Evolutionary conservation across 1,140 invertebrate species (phyloP).

Genomic region (Anthonomus grandis): DNA sequence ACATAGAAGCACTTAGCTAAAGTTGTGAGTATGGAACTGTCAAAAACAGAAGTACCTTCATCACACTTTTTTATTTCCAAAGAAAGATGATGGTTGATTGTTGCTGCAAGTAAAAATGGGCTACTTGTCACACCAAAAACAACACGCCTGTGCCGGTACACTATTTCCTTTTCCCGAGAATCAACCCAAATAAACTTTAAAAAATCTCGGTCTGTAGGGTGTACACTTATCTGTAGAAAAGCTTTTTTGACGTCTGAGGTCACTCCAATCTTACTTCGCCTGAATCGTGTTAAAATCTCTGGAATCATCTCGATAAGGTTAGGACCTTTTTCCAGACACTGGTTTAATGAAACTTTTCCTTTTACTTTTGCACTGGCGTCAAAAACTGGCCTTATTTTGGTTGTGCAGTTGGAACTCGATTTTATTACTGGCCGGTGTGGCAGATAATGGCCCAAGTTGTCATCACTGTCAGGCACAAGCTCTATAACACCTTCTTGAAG

Average conservation of each 20-base stretch:
- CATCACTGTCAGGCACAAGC: conserved; percentile 14
- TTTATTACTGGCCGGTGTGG: conserved; percentile 30
- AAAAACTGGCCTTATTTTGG: conserved; percentile 1
- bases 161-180: conserved; percentile 18
- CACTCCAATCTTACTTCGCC: conserved; percentile 40
- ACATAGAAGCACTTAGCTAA: too few relatives aligned
- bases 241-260: conserved; percentile 43
- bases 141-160: conserved; percentile 28
- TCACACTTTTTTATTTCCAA: too few relatives aligned
- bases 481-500: conserved; percentile 28
- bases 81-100: too few relatives aligned
- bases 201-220: conserved; percentile 29
- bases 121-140: conserved; percentile 38
- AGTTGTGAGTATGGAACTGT: too few relatives aligned
- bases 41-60: too few relatives aligned
- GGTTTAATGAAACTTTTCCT: conserved; percentile 30
- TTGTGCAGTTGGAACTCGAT: neutral
- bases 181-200: conserved; percentile 38
- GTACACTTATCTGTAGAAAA: conserved; percentile 7
- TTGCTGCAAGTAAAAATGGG: conserved; percentile 30
- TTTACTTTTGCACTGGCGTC: neutral
- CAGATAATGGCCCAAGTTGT: conserved; percentile 19
- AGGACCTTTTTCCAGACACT: conserved; percentile 36
- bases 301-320: conserved; percentile 49
- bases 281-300: conserved; percentile 43